Conservation (phyloP, 2,797 vertebrate genomes). For the Pantherophis vulpinus region DNA sequence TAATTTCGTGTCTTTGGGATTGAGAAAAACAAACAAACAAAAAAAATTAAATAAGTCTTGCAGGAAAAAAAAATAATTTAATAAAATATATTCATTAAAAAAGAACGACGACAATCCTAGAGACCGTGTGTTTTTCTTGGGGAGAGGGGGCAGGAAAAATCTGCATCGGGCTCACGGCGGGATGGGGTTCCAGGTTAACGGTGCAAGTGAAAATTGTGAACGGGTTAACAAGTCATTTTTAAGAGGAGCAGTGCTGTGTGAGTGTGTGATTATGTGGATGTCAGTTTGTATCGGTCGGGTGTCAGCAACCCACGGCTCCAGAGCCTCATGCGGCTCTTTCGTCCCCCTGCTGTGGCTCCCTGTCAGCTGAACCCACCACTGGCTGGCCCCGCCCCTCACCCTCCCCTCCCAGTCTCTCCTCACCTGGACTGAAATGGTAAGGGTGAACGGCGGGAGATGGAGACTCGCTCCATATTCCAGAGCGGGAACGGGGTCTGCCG, state of each 20-base stretch:
- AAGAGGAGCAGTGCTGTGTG: no score
- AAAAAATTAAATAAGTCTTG: slow-evolving; percentile 29
- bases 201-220: background rate
- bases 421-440: no score
- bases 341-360: no score
- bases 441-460: no score
- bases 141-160: background rate
- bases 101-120: background rate
- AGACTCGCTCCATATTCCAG: no score
- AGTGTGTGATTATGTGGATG: background rate
- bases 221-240: background rate
- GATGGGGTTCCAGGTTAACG: background rate
- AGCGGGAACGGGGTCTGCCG: no score
- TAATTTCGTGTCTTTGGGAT: slow-evolving; percentile 44
- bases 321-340: no score
- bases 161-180: accelerated
- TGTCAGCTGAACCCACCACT: no score
- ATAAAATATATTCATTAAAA: slow-evolving; percentile 41
- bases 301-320: no score
- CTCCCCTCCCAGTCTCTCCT: no score
- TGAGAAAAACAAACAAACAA: slow-evolving; percentile 23
- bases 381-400: no score
- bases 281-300: background rate
- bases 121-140: background rate
- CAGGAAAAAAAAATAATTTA: slow-evolving; percentile 33